Base-by-base conservation (phyloP, 2,113 vertebrate genomes). In the Semnornis frantzii region DNA sequence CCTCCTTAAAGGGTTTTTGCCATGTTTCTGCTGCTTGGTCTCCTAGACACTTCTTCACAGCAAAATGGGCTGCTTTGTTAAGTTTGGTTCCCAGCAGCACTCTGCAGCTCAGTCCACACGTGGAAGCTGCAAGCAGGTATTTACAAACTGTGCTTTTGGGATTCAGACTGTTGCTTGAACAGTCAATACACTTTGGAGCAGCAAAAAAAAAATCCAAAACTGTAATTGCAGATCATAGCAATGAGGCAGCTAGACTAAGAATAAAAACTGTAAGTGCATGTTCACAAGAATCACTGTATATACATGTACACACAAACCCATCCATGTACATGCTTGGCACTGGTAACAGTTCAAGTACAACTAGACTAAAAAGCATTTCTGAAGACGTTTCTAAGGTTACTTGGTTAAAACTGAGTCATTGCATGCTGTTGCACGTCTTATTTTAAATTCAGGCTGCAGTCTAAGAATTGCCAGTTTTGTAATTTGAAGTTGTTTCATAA, bases 341-440 rank as follows among this genome's bases (percentile, higher is more conserved):
- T 42, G 70, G n/a, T 37, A 86, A 71, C 50, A 71, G 64, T 59
- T 93, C 75, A 82, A 91, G 86, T 50, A 27, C 60, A 91, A 91
- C 79, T 28, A 74, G 37, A 83, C 79, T 75, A 63, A 90, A 92
- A 72, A 50, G 59, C 85, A 31, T 72, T 85, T 84, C 91, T 87
- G 79, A 85, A 93, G 87, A 91, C 20, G 88, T 92, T 94, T 94
- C 93, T 95, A 95, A 87, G 91, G 93, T 91, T 91, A 96, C 82
- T 94, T 15, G 63, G 87, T 90, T 95, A 96, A 95, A 91, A 90
- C 73, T 93, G 90, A 97, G 85, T 90, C 89, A 92, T 1, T 54
- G 62, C 33, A 68, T 31, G 8, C 82, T 94, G 77, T 50, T 94
- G 72, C 79, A 87, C 10, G 15, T 57, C 69, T 90, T 42, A 59